Conservation (phyloP, 2,888 invertebrate genomes). For the Noctua pronuba region DNA sequence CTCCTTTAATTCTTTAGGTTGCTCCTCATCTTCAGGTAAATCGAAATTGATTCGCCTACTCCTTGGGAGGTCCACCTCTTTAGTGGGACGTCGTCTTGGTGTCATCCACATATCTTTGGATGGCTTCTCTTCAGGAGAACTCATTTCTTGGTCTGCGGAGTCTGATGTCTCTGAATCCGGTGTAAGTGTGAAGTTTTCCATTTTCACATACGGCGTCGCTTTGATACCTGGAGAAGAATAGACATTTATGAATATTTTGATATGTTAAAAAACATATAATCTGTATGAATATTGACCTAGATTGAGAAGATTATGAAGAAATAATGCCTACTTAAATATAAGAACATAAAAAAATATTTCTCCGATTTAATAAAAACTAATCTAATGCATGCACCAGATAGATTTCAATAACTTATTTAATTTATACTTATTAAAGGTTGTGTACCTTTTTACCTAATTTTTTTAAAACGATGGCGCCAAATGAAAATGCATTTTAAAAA, state of each 20-base stretch:
- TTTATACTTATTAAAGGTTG: not conserved
- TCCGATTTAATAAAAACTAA: not conserved
- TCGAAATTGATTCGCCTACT: slow-evolving; percentile 67
- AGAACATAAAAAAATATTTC: not conserved
- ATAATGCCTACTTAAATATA: not conserved
- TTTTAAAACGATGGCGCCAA: not conserved
- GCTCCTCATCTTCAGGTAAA: slow-evolving; percentile 61
- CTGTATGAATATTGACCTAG: not conserved
- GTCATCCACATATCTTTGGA: slow-evolving; percentile 51
- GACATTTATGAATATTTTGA: not conserved
- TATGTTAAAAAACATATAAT: not conserved
- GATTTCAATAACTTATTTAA: not conserved
- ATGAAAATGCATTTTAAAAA: no score
- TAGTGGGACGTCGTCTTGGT: slow-evolving; percentile 58
- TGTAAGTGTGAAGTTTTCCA: slow-evolving; percentile 26
- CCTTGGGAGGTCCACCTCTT: slow-evolving; percentile 53
- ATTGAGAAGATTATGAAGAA: not conserved
- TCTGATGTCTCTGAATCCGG: slow-evolving; percentile 31
- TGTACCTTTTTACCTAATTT: no score
- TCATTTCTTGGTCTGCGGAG: slow-evolving; percentile 13
- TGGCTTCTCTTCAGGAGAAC: not conserved
- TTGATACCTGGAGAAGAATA: slow-evolving; percentile 30
- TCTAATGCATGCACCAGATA: not conserved
- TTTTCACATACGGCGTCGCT: slow-evolving; percentile 43
- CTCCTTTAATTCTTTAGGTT: not conserved